phyloP scores from a whole-genome alignment of 1,140 invertebrate species.

The Lepidurus packardi region DNA sequence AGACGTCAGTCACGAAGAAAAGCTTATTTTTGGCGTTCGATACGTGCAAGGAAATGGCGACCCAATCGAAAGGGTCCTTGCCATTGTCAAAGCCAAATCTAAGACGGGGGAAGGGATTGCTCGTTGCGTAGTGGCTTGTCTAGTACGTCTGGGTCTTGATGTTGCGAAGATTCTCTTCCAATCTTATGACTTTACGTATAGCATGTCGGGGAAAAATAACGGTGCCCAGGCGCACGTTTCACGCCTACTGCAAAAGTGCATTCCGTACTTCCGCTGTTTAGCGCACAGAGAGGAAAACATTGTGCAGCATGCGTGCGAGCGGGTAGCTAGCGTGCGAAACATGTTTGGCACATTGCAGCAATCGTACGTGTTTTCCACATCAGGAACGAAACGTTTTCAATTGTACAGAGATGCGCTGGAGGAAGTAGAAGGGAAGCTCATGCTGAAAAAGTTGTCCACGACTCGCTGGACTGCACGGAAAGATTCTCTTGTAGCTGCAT shows the following conservation, averaged over 20 bases:
- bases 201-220: background rate
- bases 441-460: slow-evolving; percentile 2
- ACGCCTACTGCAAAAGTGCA: background rate
- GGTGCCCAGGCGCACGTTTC: slow-evolving; percentile 20
- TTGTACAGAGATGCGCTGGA: slow-evolving; percentile 18
- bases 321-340: background rate
- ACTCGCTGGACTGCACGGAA: slow-evolving; percentile 4
- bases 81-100: too few relatives aligned
- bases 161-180: slow-evolving; percentile 18
- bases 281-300: background rate
- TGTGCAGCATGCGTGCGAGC: background rate
- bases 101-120: too few relatives aligned
- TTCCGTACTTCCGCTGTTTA: slow-evolving; percentile 15
- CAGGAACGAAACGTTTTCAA: slow-evolving; percentile 3
- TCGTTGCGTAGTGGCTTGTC: background rate
- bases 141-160: background rate
- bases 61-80: too few relatives aligned
- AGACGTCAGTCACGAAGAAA: too few relatives aligned
- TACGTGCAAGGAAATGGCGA: too few relatives aligned
- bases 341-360: slow-evolving; percentile 23
- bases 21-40: too few relatives aligned
- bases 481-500: background rate
- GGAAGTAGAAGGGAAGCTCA: slow-evolving; percentile 23
- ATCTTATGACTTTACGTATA: slow-evolving; percentile 23
- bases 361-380: slow-evolving; percentile 3